phyloP scores from a whole-genome alignment of 2,888 invertebrate genomes.

The Sphaerophoria taeniata region DNA sequence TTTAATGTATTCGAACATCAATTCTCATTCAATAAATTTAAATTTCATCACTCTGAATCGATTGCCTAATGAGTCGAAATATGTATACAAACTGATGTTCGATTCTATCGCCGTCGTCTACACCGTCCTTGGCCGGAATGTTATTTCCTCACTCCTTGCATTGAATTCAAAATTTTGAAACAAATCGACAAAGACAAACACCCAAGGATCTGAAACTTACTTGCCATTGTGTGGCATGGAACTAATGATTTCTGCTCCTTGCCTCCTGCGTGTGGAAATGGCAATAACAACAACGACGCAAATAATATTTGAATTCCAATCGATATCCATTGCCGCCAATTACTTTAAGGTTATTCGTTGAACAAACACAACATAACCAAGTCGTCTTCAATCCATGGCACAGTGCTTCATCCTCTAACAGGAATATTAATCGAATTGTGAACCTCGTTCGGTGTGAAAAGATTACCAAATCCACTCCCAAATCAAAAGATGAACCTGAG shows the following conservation, averaged over 20 bases:
- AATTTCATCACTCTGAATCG: constrained; percentile 66
- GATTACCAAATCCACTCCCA: constrained; percentile 7
- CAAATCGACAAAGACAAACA: constrained; percentile 36
- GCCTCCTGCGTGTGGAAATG: constrained; percentile 4
- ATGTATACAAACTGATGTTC: constrained; percentile 63
- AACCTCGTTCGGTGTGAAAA: constrained; percentile 31
- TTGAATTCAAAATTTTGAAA: not conserved
- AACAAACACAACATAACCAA: constrained; percentile 19
- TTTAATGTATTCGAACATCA: constrained; percentile 69
- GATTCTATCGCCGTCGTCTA: constrained; percentile 37
- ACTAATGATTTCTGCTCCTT: constrained; percentile 1
- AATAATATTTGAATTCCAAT: constrained; percentile 63
- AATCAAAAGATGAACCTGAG: not conserved
- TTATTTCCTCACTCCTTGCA: constrained; percentile 15
- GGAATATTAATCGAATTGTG: constrained; percentile 65
- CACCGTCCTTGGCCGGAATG: constrained; percentile 3
- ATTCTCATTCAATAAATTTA: constrained; percentile 71
- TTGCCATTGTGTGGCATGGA: not conserved
- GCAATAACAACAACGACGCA: not conserved
- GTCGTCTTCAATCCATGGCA: no score
- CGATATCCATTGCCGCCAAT: constrained; percentile 71
- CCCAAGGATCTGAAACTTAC: constrained; percentile 52
- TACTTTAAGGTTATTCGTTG: constrained; percentile 64
- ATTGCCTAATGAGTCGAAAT: constrained; percentile 68
- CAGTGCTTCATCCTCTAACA: not conserved